Base-by-base conservation (phyloP, 2,797 vertebrate species). In the Micropoecilia bifurca region DNA sequence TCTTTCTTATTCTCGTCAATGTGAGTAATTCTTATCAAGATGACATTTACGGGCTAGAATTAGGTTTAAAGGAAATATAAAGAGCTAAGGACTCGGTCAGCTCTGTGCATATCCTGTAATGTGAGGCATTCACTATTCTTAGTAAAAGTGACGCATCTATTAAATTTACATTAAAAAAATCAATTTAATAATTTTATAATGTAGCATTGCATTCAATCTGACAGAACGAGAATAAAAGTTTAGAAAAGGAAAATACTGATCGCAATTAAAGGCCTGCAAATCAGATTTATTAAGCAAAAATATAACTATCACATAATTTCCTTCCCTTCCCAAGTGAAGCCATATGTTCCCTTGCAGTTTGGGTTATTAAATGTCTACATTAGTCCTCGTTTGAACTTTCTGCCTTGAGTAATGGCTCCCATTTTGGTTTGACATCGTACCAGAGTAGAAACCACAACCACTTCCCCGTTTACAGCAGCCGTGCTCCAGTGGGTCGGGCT, bases 381-480 rank as follows among this genome's bases (percentile, higher is more conserved):
- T 28, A 9, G 43, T 53, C 50, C 39, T 55, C 43, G 3, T 47
- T 81, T 87, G 50, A 91, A 68, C 79, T 83, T 80, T 87, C 77
- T 80, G 83, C 73, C 81, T 79, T 28, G 46, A 16, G 33, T 61
- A 74, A 86, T 77, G 71, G 61, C 76, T 73, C 74, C 9, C 33
- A 74, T 71, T 78, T 73, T 25, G 2, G 71, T 28, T 33, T 61
- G 48, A 85, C 63, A 20, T 22, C 45, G 50, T 22, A 59, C 47
- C n/a, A 25, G 18, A 73, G 73, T 69, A 33, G 75, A 76, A 79
- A 85, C 87, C 85, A 77, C 85, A 90, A 91, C 86, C 55, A 45
- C 84, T 91, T 87, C 84, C 91, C 91, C 81, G 87, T 91, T 92
- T 88, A 57, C 71, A 77, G 16, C 57, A 77, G 50, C 22, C 39